Conservation (phyloP, 2,797 vertebrate genomes). For the Morus bassanus region DNA sequence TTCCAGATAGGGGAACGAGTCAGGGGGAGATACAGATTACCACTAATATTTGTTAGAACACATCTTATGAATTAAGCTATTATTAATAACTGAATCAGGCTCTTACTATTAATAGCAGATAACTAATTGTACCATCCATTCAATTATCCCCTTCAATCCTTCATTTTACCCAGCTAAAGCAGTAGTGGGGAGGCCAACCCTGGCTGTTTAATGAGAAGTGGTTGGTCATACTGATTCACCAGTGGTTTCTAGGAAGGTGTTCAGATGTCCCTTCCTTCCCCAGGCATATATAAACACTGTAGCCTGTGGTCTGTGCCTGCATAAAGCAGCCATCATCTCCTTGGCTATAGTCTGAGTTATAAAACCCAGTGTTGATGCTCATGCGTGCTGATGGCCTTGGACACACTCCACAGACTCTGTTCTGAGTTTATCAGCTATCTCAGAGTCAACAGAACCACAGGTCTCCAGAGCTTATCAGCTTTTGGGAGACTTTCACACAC, state of each 20-base stretch:
- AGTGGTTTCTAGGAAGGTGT: not conserved
- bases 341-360: not conserved
- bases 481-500: not conserved
- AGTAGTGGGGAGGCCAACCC: not conserved
- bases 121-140: not conserved
- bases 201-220: not conserved
- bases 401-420: not conserved
- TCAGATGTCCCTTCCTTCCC: not conserved
- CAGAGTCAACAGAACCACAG: not conserved
- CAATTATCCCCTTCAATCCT: not conserved
- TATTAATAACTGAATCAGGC: not conserved
- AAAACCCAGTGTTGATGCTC: fast-evolving
- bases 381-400: not conserved
- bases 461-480: not conserved
- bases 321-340: not conserved
- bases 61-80: not conserved
- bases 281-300: fast-evolving
- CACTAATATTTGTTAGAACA: not conserved
- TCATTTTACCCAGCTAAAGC: not conserved
- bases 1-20: not conserved
- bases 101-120: not conserved
- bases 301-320: not conserved
- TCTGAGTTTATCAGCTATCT: not conserved
- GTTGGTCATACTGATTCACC: not conserved
- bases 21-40: not conserved